These are phyloP conservation scores for Pyrrhia umbra DNA, from an alignment of 2,888 invertebrate genomes.

Conservation along the genomic window DNA sequence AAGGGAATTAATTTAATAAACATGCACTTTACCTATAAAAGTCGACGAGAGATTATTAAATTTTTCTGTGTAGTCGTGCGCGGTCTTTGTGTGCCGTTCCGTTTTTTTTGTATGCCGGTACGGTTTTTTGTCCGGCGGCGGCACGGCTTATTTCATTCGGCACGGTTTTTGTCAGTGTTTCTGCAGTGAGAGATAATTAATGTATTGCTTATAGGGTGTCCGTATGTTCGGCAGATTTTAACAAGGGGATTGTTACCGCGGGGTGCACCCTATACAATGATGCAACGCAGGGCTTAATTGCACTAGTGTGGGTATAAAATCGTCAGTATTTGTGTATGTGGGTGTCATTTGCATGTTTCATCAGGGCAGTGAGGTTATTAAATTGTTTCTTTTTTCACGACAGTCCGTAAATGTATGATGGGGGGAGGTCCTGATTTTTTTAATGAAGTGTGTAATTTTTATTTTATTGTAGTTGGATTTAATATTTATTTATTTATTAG, in stretches of 20 bases:
- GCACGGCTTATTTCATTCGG: neutral
- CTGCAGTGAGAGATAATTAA: slow-evolving; percentile 16
- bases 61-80: neutral
- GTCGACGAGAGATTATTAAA: neutral
- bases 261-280: neutral
- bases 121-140: neutral
- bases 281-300: slow-evolving; percentile 16
- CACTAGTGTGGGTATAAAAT: slow-evolving; percentile 21
- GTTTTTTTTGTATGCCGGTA: neutral
- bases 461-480: no score
- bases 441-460: no score
- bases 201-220: slow-evolving; percentile 24
- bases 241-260: slow-evolving; percentile 16
- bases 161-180: slow-evolving; percentile 6
- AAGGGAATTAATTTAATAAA: slow-evolving; percentile 28
- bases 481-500: neutral
- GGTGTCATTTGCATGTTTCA: slow-evolving; percentile 27
- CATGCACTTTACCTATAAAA: slow-evolving; percentile 15
- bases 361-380: slow-evolving; percentile 36
- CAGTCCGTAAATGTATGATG: neutral
- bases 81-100: neutral
- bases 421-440: neutral
- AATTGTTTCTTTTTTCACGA: slow-evolving; percentile 32
- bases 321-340: neutral
- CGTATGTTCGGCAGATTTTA: slow-evolving; percentile 10